Evolutionary conservation across 1,140 invertebrate species (phyloP).

Genomic region (Aethina tumida): DNA sequence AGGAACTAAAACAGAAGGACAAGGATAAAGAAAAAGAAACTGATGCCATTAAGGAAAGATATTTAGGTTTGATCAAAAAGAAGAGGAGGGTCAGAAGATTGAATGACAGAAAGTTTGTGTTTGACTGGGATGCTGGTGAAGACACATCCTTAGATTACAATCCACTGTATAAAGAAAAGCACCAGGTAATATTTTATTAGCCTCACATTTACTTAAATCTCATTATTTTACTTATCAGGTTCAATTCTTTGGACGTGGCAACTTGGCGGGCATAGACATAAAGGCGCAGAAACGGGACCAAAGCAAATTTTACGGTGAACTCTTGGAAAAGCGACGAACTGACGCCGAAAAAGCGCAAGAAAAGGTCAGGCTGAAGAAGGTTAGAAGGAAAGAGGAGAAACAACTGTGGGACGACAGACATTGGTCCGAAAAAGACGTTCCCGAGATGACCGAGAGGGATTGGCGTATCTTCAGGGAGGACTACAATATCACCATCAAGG

Average conservation of each 20-base stretch:
- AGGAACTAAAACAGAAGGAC: conserved; percentile 40
- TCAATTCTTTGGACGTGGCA: conserved; percentile 96
- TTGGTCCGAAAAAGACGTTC: conserved; percentile 90
- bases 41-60: conserved; percentile 90
- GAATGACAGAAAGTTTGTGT: conserved; percentile 99
- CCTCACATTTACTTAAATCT: neutral
- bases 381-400: conserved; percentile 94
- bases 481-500: conserved; percentile 98
- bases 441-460: conserved; percentile 98
- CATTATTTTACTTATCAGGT: conserved; percentile 37
- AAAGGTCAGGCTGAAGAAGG: conserved; percentile 85
- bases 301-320: conserved; percentile 95
- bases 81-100: conserved; percentile 83
- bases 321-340: conserved; percentile 89
- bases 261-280: conserved; percentile 96
- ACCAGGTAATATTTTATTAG: conserved; percentile 53
- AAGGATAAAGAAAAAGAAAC: conserved; percentile 88
- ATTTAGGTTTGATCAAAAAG: conserved; percentile 90
- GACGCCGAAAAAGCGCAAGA: conserved; percentile 98
- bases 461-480: conserved; percentile 99
- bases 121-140: conserved; percentile 99
- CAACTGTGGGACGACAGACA: conserved; percentile 98
- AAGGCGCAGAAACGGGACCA: conserved; percentile 96
- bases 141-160: conserved; percentile 99
- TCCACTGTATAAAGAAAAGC: conserved; percentile 89